These are phyloP conservation scores for Tetragonula clypearis DNA, from an alignment of 1,140 invertebrate species.

Conservation along the genomic window DNA sequence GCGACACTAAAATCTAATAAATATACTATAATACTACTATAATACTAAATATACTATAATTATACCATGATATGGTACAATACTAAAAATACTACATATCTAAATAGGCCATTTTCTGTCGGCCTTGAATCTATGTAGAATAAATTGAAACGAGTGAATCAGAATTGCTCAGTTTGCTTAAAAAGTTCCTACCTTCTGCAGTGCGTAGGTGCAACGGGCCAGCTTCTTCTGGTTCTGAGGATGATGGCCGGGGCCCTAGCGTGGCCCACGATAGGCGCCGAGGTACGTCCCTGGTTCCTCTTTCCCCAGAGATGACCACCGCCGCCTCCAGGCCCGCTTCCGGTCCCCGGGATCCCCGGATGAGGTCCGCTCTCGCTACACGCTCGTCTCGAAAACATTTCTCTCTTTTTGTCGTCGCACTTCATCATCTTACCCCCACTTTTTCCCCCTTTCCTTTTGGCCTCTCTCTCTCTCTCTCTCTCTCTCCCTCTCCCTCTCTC, in stretches of 20 bases:
- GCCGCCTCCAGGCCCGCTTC: constrained; percentile 59
- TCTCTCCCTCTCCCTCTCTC: no score
- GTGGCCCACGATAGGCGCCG: constrained; percentile 85
- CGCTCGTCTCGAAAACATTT: constrained; percentile 81
- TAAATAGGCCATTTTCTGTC: no score
- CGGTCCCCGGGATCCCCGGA: constrained; percentile 78
- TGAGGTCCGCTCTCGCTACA: constrained; percentile 86
- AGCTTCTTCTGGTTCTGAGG: constrained; percentile 84
- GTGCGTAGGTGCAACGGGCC: constrained; percentile 86
- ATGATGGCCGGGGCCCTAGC: constrained; percentile 83
- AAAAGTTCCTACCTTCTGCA: constrained; percentile 82
- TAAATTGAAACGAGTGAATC: background rate
- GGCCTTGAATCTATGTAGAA: no score
- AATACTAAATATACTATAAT: no score
- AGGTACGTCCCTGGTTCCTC: constrained; percentile 84
- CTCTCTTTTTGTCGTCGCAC: constrained; percentile 77
- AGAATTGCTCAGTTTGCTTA: background rate
- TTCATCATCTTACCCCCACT: constrained; percentile 70
- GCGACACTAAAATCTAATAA: no score
- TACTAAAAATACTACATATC: no score
- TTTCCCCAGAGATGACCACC: constrained; percentile 82
- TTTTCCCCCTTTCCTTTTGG: background rate
- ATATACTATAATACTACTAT: no score
- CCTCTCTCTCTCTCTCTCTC: no score
- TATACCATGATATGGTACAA: no score